Evolutionary conservation across 2,888 invertebrate genomes (phyloP).

Genomic region (Mechanitis messenoides): DNA sequence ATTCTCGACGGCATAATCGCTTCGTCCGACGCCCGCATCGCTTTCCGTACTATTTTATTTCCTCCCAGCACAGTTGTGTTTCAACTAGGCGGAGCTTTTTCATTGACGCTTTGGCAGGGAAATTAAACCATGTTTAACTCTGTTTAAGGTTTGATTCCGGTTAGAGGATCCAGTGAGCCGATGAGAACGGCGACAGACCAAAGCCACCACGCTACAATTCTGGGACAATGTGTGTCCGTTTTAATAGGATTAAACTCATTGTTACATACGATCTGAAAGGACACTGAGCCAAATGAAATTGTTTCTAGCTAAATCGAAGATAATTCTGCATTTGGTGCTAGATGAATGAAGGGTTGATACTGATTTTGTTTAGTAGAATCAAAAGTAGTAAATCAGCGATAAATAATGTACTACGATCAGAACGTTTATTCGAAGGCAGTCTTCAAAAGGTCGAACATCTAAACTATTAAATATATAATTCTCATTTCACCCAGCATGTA

Average conservation of each 20-base stretch:
- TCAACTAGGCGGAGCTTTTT: slow-evolving; percentile 70
- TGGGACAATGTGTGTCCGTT: slow-evolving; percentile 71
- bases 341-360: slow-evolving; percentile 26
- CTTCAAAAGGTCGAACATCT: too few species aligned
- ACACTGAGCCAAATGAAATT: slow-evolving; percentile 62
- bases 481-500: too few species aligned
- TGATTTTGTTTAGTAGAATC: slow-evolving; percentile 10
- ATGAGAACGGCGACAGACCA: slow-evolving; percentile 70
- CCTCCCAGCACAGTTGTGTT: slow-evolving; percentile 71
- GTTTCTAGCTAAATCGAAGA: slow-evolving; percentile 55
- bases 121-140: slow-evolving; percentile 75
- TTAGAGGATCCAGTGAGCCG: slow-evolving; percentile 56
- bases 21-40: slow-evolving; percentile 76
- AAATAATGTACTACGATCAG: too few species aligned
- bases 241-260: slow-evolving; percentile 75
- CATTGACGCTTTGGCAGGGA: slow-evolving; percentile 54
- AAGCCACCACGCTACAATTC: slow-evolving; percentile 70
- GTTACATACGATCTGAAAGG: slow-evolving; percentile 67
- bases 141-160: slow-evolving; percentile 72
- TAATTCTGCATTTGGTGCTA: slow-evolving; percentile 35
- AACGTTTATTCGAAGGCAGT: too few species aligned
- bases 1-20: slow-evolving; percentile 77
- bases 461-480: too few species aligned
- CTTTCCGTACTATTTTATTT: slow-evolving; percentile 75
- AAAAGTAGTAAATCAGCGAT: too few species aligned